Conservation (phyloP, 2,113 vertebrate species). For the Ceyx melanurus region DNA sequence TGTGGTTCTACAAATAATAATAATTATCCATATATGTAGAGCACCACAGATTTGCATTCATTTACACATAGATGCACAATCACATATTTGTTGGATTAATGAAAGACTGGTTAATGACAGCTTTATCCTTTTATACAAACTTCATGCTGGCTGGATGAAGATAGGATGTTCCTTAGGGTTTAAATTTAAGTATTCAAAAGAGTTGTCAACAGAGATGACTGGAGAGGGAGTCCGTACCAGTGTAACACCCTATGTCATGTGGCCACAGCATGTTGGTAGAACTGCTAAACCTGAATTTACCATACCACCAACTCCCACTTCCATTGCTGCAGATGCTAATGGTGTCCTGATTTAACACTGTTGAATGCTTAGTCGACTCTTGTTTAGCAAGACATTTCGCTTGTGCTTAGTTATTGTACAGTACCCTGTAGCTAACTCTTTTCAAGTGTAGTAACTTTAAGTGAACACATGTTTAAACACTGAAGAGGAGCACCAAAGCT, state of each 20-base stretch:
- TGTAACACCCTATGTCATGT: neutral
- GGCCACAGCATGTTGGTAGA: neutral
- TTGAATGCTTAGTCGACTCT: neutral
- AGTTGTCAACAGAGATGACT: neutral
- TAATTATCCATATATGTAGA: neutral
- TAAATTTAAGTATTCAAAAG: neutral
- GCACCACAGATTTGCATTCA: neutral
- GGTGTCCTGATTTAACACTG: neutral
- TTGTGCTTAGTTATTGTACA: neutral
- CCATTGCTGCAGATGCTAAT: neutral
- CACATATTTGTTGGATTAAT: neutral
- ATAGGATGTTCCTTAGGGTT: neutral
- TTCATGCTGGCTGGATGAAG: neutral
- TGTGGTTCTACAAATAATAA: neutral
- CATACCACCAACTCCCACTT: accelerated
- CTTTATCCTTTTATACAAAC: constrained; percentile 9
- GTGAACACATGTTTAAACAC: neutral
- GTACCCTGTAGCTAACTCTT: neutral
- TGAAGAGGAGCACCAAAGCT: neutral
- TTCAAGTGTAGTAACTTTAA: neutral
- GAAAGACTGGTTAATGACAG: neutral
- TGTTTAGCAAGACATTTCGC: neutral
- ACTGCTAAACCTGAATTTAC: neutral
- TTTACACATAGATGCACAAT: neutral
- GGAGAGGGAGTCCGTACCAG: neutral